Conservation (phyloP, 2,797 vertebrate genomes). For the Acanthurus tractus region DNA sequence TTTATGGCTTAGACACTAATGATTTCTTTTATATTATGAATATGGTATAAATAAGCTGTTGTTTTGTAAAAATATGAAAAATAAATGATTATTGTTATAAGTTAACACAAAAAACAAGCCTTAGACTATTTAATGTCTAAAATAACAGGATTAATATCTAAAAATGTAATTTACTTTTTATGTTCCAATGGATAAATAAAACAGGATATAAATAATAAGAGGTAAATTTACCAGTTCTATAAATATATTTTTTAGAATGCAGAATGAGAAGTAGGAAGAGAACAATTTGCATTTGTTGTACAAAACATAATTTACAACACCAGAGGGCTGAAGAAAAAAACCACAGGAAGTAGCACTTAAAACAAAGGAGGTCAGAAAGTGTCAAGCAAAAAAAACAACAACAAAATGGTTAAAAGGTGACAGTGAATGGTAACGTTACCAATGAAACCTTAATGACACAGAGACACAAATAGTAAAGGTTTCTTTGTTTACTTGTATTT, state of each 20-base stretch:
- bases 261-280: too few species aligned
- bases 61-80: neutral
- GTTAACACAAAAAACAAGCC: neutral
- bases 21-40: neutral
- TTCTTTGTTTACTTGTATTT: neutral
- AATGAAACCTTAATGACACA: neutral
- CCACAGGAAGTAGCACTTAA: too few species aligned
- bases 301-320: too few species aligned
- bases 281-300: too few species aligned
- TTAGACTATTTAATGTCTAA: neutral
- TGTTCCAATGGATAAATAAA: neutral
- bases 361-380: neutral
- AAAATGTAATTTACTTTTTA: neutral
- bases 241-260: too few species aligned
- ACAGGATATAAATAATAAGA: neutral
- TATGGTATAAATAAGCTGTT: neutral
- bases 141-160: neutral
- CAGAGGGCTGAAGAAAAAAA: too few species aligned
- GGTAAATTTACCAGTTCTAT: neutral
- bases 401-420: neutral
- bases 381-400: too few species aligned
- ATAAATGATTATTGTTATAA: neutral
- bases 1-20: slow-evolving; percentile 18
- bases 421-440: neutral
- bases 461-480: slow-evolving; percentile 17